These are phyloP conservation scores for Parotocinclus haroldoi DNA, from an alignment of 2,797 vertebrate species.

Conservation along the genomic window DNA sequence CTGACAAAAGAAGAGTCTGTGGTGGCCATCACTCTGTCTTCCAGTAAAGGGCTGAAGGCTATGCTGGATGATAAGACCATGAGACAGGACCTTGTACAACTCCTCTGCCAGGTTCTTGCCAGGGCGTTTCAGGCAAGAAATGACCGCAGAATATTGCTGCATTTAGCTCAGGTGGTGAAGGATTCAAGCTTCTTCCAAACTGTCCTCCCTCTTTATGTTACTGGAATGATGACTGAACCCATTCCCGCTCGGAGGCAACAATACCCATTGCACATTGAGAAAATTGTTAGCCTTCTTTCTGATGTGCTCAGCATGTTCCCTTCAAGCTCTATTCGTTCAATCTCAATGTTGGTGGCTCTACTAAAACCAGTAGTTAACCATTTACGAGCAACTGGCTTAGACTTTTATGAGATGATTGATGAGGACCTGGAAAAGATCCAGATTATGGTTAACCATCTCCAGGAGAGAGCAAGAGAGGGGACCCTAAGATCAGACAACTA, in stretches of 20 bases:
- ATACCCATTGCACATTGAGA: constrained; percentile 77
- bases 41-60: constrained; percentile 61
- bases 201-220: constrained; percentile 77
- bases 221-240: constrained; percentile 72
- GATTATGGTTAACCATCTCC: constrained; percentile 72
- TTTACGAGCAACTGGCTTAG: constrained; percentile 75
- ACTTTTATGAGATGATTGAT: constrained; percentile 68
- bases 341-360: constrained; percentile 73
- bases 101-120: constrained; percentile 78
- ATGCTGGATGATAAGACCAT: constrained; percentile 69
- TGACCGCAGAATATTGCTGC: constrained; percentile 75
- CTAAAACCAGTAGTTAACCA: constrained; percentile 72
- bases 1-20: constrained; percentile 77
- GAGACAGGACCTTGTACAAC: constrained; percentile 72
- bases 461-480: constrained; percentile 79
- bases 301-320: constrained; percentile 81
- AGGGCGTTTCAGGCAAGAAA: constrained; percentile 77
- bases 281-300: constrained; percentile 78
- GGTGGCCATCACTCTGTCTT: constrained; percentile 80
- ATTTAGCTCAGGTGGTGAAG: constrained; percentile 77
- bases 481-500: constrained; percentile 73
- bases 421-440: constrained; percentile 71
- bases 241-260: constrained; percentile 59
- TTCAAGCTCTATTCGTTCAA: constrained; percentile 75
- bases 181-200: constrained; percentile 80